phyloP scores from a whole-genome alignment of 53 echinoderm and acorn worm species.

The Glandiceps talaboti region DNA sequence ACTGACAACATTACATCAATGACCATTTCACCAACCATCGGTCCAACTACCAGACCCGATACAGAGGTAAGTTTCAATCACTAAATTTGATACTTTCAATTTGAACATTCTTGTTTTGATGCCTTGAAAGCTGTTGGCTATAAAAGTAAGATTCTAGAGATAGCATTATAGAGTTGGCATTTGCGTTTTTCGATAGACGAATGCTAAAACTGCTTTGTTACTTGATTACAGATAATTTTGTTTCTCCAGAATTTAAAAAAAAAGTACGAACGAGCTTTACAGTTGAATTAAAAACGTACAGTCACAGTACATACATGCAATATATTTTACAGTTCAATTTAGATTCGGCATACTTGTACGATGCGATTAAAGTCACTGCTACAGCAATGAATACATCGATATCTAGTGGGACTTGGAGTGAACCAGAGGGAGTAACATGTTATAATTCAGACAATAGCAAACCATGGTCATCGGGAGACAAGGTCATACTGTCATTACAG shows the following conservation, averaged over 20 bases:
- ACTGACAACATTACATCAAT: not conserved
- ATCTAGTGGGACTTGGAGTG: constrained; percentile 29
- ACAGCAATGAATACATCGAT: constrained; percentile 56
- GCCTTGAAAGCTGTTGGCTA: too few species aligned
- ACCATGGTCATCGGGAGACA: constrained; percentile 30
- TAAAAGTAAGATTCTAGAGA: too few species aligned
- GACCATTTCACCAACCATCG: not conserved
- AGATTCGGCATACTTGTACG: constrained; percentile 87
- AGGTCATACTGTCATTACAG: constrained; percentile 40
- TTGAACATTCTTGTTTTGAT: not conserved
- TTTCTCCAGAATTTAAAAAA: too few species aligned
- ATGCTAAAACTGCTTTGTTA: too few species aligned
- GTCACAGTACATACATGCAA: too few species aligned
- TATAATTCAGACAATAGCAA: constrained; percentile 37
- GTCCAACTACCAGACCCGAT: not conserved
- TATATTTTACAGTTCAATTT: constrained; percentile 44
- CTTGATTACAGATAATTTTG: too few species aligned
- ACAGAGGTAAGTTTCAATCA: not conserved
- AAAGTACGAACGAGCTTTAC: too few species aligned
- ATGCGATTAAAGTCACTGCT: constrained; percentile 57
- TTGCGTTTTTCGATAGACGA: too few species aligned
- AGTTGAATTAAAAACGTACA: too few species aligned
- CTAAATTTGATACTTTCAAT: not conserved
- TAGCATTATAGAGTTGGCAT: too few species aligned
- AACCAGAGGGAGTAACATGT: constrained; percentile 5